Base-by-base conservation (phyloP, 2,888 invertebrate species). In the Parnassius smintheus region DNA sequence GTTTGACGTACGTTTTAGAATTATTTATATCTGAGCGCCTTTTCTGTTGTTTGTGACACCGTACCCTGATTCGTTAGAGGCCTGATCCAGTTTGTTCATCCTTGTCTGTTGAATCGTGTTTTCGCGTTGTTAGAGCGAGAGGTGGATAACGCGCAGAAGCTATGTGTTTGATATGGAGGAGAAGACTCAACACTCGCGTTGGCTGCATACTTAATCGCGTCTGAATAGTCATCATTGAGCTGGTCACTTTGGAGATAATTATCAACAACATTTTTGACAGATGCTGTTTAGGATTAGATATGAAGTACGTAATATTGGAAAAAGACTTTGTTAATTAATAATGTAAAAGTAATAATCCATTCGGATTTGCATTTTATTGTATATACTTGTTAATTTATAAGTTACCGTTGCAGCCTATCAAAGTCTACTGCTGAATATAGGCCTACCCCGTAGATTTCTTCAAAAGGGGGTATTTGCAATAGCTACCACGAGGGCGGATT, bases 41-140 rank as follows among this genome's bases (percentile, higher is more conserved):
- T 88, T 88, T 89, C 88, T 88, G 91, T 88, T 87, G 89, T 86
- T 87, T 84, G 87, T 91, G 91, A 90, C 91, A 90, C 89, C 85
- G 77, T 89, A 85, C 88, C 89, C 86, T 86, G 88, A 82, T 86
- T 89, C 72, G 73, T 70, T 72, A 78, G 78, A 79, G 73, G 70
- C 70, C 70, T 85, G 86, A 85, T 88, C 84, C 79, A 87, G 75
- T 81, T 86, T 68, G 68, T 74, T 62, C 73, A 72, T 87, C 81
- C 70, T 75, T 75, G 59, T 85, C 75, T 56, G 55, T 50, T 75
- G 4, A 62, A 68, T 68, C 65, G 59, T 0, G 45, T 9, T 58
- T 59, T 13, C 11, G 48, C 46, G 2, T 46, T 42, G 88, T 76
- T 73, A 51, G 76, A 86, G 70, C 48, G 78, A 75, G 85, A 86